Conservation (phyloP, 2,888 invertebrate species). For the Hirtodrosophila trivittata region DNA sequence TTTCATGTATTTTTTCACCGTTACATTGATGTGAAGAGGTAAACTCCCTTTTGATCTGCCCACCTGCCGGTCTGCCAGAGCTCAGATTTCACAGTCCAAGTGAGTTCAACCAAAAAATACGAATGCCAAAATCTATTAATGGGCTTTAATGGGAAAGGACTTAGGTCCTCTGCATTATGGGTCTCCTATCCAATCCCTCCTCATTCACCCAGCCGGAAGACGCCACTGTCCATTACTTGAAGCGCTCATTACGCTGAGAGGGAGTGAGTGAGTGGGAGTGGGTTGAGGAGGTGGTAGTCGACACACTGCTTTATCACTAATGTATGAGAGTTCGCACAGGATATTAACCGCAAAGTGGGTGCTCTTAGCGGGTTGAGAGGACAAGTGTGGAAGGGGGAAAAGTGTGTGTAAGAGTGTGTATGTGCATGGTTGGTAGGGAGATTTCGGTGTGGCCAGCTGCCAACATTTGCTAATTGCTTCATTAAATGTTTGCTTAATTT, state of each 20-base stretch:
- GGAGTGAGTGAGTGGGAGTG: background rate
- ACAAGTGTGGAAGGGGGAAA: no score
- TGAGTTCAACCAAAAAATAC: slow-evolving; percentile 49
- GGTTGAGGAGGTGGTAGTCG: background rate
- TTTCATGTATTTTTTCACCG: background rate
- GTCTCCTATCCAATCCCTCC: background rate
- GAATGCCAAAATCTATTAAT: slow-evolving; percentile 57
- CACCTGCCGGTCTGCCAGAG: background rate
- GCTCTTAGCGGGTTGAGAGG: slow-evolving; percentile 33
- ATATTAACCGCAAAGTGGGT: slow-evolving; percentile 62
- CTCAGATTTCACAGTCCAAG: slow-evolving; percentile 32
- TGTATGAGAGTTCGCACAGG: slow-evolving; percentile 62
- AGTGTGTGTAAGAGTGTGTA: background rate
- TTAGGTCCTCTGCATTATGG: slow-evolving; percentile 21
- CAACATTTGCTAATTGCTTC: slow-evolving; percentile 75
- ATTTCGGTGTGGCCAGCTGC: slow-evolving; percentile 41
- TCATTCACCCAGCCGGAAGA: slow-evolving; percentile 4
- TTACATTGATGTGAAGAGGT: slow-evolving; percentile 55
- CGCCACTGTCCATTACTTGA: slow-evolving; percentile 41
- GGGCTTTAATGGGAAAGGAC: slow-evolving; percentile 14
- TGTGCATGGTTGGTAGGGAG: background rate
- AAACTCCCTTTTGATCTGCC: slow-evolving; percentile 64
- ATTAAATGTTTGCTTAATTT: slow-evolving; percentile 79
- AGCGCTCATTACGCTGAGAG: slow-evolving; percentile 25
- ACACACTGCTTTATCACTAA: slow-evolving; percentile 50